Evolutionary conservation across 1,140 invertebrate genomes (phyloP), one percentile per base, ranked within the genome.

Genomic region (Dicyema japonicum): DNA sequence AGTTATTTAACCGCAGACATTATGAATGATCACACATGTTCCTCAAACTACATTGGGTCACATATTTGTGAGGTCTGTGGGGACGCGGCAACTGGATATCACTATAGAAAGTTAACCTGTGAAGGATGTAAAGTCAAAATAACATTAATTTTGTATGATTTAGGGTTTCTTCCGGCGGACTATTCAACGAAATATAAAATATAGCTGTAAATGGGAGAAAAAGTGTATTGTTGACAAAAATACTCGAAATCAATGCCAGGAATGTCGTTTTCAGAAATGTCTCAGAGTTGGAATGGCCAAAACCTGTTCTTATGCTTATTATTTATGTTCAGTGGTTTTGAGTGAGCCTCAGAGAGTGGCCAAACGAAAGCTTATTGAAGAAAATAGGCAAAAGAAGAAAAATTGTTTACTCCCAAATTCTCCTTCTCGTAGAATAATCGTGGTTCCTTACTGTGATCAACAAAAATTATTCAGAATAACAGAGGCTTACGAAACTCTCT

Each of bases 131-230:
- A 50, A 43, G 47, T 47, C 30, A 9, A n/a, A 5, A 23, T 8
- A 6, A 18, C n/a, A 14, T 5, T 3, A n/a, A n/a, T n/a, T n/a
- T n/a, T n/a, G n/a, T n/a, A n/a, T n/a, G n/a, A n/a, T 23, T 23
- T 38, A 51, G 40, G 48, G 48, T 12, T 52, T 52, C 28, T 52
- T 53, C 33, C 38, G 48, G 9, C 32, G 48, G 5, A 49, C 44
- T 15, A 42, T 46, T 11, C 48, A 52, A 33, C 41, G 45, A 22
- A 36, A 40, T 21, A 33, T 51, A 21, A 40, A 45, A 25, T 44
- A 43, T 23, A 36, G 39, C 30, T 52, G 49, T 33, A 53, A 54
- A 37, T 49, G 37, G 32, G 40, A 36, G 8, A 33, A 35, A 16
- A 34, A 38, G 3, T 52, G 49, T 36, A 26, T 34, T 6, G 47